Conservation (phyloP, 2,113 vertebrate species). For the Charadrius vociferus region DNA sequence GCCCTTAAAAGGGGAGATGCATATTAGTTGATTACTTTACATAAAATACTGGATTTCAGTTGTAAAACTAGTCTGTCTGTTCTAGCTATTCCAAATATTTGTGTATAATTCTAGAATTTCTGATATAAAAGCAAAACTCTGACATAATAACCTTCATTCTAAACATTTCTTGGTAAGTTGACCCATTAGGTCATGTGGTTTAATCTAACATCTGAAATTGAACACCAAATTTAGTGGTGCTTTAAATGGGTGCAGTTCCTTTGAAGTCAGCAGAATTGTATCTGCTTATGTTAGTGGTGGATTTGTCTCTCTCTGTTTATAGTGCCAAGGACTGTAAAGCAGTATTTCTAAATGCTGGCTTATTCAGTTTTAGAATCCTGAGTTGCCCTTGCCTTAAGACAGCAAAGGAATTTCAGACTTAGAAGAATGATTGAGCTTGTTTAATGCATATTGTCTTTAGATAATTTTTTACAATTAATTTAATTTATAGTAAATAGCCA, state of each 20-base stretch:
- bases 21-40: neutral
- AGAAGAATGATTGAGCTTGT: neutral
- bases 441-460: neutral
- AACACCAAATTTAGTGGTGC: neutral
- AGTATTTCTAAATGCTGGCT: neutral
- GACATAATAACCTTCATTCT: neutral
- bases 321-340: neutral
- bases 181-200: neutral
- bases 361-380: neutral
- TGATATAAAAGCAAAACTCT: neutral
- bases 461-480: neutral
- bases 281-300: neutral
- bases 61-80: neutral
- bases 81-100: neutral
- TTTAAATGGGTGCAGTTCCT: constrained; percentile 20
- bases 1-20: neutral
- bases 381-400: neutral
- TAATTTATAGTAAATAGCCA: neutral
- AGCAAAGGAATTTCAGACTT: neutral
- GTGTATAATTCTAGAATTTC: neutral
- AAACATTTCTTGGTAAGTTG: neutral
- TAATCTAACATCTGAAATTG: constrained; percentile 2
- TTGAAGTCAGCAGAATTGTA: constrained; percentile 37
- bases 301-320: neutral
- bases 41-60: neutral